Evolutionary conservation across 2,797 vertebrate genomes (phyloP), one percentile per base, ranked within the genome.

Genomic region (Remorina albescens): DNA sequence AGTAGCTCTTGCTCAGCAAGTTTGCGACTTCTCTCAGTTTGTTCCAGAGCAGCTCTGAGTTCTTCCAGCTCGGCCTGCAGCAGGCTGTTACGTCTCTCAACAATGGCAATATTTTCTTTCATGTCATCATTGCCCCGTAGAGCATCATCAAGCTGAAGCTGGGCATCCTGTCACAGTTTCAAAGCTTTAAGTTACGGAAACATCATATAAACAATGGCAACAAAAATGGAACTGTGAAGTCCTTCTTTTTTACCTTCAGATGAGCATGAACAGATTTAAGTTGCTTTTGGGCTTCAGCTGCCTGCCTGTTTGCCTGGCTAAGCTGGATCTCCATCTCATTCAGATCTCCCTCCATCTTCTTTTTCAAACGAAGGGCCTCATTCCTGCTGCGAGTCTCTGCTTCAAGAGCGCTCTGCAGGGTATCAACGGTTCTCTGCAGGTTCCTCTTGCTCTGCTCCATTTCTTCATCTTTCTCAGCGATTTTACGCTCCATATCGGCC

Each of bases 371-470:
- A 26, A 85, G 89, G 67, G 92, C 94, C 91, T 95, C 97, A 74
- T 93, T 95, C 77, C 93, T 93, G 94, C 89, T 96, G 91, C 0
- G 95, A 75, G 81, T 84, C 82, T 95, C 94, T 0, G 91, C 86
- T 70, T 97, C 95, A 44, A 96, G 90, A 7, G 96, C 95, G 53
- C 93, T 96, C 94, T 97, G 89, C 56, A 80, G 55, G 13, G 67
- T 89, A 6, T 97, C 96, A 10, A 96, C 89, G 23, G 88, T 91
- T 16, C 96, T 93, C 83, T 97, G 93, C 74, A 95, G 92, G 91
- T 96, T 97, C 78, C 96, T 95, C 86, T 97, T 93, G 96, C 80
- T 86, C 71, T 97, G 96, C 72, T 97, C 97, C 95, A 96, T 95
- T 85, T 98, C 97, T 81, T 98, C 97, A 0, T 97, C 96, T 80